A percentile compares a stretch with the other conserved stretches of the same genome.
Evolutionary conservation across 2,888 invertebrate genomes (phyloP).

Genomic region (Torymus auratus): DNA sequence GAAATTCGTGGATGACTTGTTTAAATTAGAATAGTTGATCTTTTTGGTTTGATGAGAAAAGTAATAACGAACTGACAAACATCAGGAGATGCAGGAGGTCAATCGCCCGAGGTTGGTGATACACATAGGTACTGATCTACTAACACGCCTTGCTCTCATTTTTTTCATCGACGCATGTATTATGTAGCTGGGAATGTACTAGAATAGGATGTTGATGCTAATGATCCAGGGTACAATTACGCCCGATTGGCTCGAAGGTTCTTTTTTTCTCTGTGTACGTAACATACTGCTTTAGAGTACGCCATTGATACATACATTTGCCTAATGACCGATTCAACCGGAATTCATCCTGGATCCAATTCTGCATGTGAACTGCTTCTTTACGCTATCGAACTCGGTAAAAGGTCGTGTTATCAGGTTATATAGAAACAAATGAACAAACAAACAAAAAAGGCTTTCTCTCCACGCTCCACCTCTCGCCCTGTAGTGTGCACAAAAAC

Average conservation of each 20-base stretch:
- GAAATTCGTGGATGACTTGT: no score
- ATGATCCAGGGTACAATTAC: background rate
- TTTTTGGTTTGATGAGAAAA: no score
- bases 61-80: no score
- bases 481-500: constrained; percentile 15
- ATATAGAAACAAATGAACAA: background rate
- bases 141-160: constrained; percentile 21
- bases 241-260: no score
- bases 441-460: constrained; percentile 11
- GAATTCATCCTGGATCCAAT: background rate
- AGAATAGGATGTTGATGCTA: background rate
- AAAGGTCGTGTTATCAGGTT: no score
- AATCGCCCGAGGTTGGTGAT: constrained; percentile 45
- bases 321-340: background rate
- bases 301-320: constrained; percentile 1
- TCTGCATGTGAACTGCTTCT: constrained; percentile 30
- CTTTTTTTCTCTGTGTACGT: background rate
- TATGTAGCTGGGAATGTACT: background rate
- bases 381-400: background rate
- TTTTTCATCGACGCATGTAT: constrained; percentile 22
- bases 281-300: background rate
- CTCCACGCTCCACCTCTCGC: no score
- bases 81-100: constrained; percentile 15
- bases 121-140: constrained; percentile 15
- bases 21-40: no score